These are phyloP conservation scores for Pseudoatta argentina DNA, from an alignment of 1,140 invertebrate genomes.

Conservation along the genomic window DNA sequence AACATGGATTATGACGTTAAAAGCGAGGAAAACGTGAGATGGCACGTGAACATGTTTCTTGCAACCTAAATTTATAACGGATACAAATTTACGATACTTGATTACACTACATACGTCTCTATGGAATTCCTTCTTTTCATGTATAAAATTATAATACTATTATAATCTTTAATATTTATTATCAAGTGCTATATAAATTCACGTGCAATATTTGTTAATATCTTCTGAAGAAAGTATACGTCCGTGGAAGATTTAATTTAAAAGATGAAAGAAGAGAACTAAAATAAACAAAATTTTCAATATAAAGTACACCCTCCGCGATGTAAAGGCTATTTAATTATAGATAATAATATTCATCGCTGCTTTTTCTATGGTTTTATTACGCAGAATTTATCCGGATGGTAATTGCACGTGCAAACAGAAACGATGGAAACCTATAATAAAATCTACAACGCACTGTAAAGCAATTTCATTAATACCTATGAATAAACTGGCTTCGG, in stretches of 20 bases:
- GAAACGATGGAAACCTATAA: not conserved
- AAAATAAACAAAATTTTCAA: not conserved
- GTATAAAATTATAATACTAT: not conserved
- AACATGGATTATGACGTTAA: slow-evolving; percentile 18
- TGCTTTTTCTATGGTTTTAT: not conserved
- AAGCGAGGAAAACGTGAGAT: not conserved
- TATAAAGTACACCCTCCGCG: not conserved
- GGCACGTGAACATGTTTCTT: not conserved
- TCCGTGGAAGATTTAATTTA: not conserved
- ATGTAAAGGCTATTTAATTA: slow-evolving; percentile 2
- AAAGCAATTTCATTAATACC: slow-evolving; percentile 19
- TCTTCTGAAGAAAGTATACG: not conserved
- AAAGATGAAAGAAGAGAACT: not conserved
- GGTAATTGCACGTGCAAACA: not conserved
- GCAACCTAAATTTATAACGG: slow-evolving; percentile 9
- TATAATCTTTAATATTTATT: not conserved
- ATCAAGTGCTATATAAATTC: not conserved
- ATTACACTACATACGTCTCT: not conserved
- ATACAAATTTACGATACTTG: not conserved
- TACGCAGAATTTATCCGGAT: not conserved
- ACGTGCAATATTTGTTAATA: not conserved
- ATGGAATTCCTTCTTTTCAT: not conserved
- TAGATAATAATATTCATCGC: slow-evolving; percentile 10
- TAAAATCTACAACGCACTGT: slow-evolving; percentile 1
- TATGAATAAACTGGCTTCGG: not conserved